phyloP scores from a whole-genome alignment of 2,797 vertebrate genomes.

The Lepilemur ruficaudatus region DNA sequence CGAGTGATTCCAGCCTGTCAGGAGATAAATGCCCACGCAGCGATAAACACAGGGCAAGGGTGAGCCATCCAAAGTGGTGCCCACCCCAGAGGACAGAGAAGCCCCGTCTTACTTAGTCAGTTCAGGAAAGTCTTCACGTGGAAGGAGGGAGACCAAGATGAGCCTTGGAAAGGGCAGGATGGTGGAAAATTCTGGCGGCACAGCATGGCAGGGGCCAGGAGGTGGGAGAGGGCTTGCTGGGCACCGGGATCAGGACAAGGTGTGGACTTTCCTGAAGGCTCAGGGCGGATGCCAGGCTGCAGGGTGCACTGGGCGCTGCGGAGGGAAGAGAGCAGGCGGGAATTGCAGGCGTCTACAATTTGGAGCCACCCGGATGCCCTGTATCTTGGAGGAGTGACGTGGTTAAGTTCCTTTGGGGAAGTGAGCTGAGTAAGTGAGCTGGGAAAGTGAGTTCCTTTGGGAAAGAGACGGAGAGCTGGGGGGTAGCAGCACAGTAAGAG shows the following conservation, averaged over 20 bases:
- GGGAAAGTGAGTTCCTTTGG: background rate
- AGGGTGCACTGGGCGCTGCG: fast-evolving
- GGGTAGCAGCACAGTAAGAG: background rate
- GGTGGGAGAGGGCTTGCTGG: fast-evolving
- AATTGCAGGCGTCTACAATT: background rate
- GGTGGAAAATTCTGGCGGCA: too few species aligned
- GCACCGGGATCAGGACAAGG: background rate
- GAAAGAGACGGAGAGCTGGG: background rate
- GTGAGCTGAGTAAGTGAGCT: too few species aligned
- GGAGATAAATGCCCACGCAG: background rate
- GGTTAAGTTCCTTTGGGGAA: background rate
- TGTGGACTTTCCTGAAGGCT: background rate
- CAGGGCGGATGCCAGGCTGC: fast-evolving
- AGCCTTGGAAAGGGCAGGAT: background rate
- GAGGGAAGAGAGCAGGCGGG: background rate
- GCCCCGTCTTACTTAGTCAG: background rate
- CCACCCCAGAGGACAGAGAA: background rate
- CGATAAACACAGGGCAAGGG: background rate
- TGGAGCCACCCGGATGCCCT: background rate
- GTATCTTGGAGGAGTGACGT: background rate
- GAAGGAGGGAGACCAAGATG: background rate
- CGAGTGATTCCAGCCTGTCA: background rate
- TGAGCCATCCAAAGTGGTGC: fast-evolving
- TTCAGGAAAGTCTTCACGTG: background rate
- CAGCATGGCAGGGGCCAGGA: fast-evolving